A percentile compares a stretch with the other conserved stretches of the same genome.
phyloP scores from a whole-genome alignment of 2,113 vertebrate species.

The Amblyornis subalaris region DNA sequence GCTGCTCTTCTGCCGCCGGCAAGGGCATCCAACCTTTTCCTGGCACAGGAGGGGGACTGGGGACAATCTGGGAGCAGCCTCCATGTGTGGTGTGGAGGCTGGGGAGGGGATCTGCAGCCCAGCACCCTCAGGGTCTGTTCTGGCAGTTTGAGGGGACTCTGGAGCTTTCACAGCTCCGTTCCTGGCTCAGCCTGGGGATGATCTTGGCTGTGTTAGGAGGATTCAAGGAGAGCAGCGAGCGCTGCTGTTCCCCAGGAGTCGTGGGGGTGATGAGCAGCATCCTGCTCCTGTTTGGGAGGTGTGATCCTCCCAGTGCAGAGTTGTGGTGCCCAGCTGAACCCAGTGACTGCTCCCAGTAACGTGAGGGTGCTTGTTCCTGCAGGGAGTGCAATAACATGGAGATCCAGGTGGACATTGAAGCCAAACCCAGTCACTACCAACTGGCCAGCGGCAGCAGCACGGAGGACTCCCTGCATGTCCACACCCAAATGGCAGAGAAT shows the following conservation, averaged over 20 bases:
- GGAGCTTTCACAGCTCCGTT: neutral
- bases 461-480: slow-evolving; percentile 86
- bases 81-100: accelerated
- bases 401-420: slow-evolving; percentile 98
- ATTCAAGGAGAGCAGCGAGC: accelerated
- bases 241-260: neutral
- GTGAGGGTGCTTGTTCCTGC: slow-evolving; percentile 29
- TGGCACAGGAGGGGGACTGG: neutral
- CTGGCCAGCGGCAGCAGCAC: slow-evolving; percentile 87
- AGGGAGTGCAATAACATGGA: slow-evolving; percentile 98
- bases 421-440: slow-evolving; percentile 95
- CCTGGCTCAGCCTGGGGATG: neutral
- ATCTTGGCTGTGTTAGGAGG: neutral
- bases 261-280: neutral
- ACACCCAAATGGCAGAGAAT: slow-evolving; percentile 75
- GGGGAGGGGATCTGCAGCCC: neutral
- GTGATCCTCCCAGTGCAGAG: neutral
- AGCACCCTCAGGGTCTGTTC: neutral
- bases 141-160: neutral
- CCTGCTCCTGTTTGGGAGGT: accelerated
- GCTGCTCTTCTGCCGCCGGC: neutral
- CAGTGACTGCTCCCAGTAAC: neutral
- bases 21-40: neutral
- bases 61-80: neutral
- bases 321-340: neutral